Percentiles rank a stretch among this genome's conserved stretches.
phyloP scores from a whole-genome alignment of 2,888 invertebrate genomes.

The Venusia cambrica region DNA sequence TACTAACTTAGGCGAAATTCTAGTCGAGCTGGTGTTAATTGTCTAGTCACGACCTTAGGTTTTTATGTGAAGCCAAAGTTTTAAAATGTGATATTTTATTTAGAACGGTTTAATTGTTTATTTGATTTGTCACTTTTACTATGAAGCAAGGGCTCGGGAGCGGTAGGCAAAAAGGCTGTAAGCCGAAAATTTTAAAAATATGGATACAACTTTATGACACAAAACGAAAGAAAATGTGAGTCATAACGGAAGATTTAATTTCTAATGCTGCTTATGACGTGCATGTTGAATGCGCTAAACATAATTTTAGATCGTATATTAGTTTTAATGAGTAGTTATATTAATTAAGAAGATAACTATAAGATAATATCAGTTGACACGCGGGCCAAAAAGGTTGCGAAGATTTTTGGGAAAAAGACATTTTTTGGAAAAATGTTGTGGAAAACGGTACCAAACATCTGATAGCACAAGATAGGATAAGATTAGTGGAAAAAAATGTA shows the following conservation, averaged over 20 bases:
- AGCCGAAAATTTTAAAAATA: slow-evolving; percentile 34
- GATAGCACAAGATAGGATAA: slow-evolving; percentile 65
- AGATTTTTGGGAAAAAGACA: slow-evolving; percentile 36
- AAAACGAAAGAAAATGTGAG: slow-evolving; percentile 62
- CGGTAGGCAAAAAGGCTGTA: slow-evolving; percentile 28
- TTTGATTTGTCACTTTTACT: slow-evolving; percentile 17
- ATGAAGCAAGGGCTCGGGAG: slow-evolving; percentile 29
- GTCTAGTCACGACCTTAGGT: slow-evolving; percentile 23
- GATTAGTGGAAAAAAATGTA: slow-evolving; percentile 67
- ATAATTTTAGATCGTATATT: slow-evolving; percentile 70
- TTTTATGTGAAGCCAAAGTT: slow-evolving; percentile 31
- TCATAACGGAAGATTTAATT: slow-evolving; percentile 62
- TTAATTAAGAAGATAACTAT: slow-evolving; percentile 37
- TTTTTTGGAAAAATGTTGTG: slow-evolving; percentile 34
- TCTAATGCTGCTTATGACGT: slow-evolving; percentile 65
- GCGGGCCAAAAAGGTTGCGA: slow-evolving; percentile 74
- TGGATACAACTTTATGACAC: slow-evolving; percentile 26
- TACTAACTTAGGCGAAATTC: slow-evolving; percentile 15
- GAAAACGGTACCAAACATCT: slow-evolving; percentile 54
- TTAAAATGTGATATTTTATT: slow-evolving; percentile 34
- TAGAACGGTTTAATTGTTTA: slow-evolving; percentile 25
- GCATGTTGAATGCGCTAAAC: slow-evolving; percentile 46
- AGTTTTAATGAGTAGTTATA: slow-evolving; percentile 39
- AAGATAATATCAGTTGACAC: slow-evolving; percentile 58
- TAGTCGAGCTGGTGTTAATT: slow-evolving; percentile 15